Evolutionary conservation across 64 coral and sea anemone genomes (phyloP).

Genomic region (Hydrozoanthus tunicans): DNA sequence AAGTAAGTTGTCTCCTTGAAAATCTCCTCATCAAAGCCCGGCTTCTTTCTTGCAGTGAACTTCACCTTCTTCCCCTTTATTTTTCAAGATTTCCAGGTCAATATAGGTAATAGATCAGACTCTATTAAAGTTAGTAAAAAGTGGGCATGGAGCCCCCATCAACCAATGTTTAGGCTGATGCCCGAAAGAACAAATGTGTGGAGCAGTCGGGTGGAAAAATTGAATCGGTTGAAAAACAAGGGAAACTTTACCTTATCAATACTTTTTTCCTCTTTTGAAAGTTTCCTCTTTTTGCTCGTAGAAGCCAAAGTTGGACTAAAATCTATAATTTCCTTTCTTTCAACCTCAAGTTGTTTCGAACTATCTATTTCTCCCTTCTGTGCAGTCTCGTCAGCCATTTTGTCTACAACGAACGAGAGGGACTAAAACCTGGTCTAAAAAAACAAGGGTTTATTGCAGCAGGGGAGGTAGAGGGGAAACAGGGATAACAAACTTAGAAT

Average conservation of each 20-base stretch:
- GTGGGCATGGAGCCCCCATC: too few relatives aligned
- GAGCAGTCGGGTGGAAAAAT: too few relatives aligned
- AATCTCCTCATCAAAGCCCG: constrained; percentile 83
- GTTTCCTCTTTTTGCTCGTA: constrained; percentile 13
- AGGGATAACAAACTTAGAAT: neutral
- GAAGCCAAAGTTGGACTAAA: neutral
- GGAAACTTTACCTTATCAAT: constrained; percentile 25
- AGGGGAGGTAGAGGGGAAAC: too few relatives aligned
- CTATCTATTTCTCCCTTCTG: neutral
- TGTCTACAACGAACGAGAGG: constrained; percentile 10
- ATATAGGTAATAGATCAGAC: too few relatives aligned
- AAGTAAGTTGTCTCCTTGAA: constrained; percentile 80
- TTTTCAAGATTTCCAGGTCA: neutral
- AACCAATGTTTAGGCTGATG: too few relatives aligned
- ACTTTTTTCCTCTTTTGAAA: constrained; percentile 16
- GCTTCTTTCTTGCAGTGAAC: constrained; percentile 56
- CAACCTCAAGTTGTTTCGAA: neutral
- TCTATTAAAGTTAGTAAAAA: too few relatives aligned
- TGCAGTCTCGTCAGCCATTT: constrained; percentile 63
- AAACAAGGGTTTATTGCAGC: neutral
- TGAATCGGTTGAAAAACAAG: neutral
- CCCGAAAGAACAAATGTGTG: too few relatives aligned
- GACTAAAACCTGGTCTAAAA: constrained; percentile 19
- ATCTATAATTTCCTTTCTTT: neutral
- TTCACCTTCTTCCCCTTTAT: constrained; percentile 70